Base-by-base conservation (phyloP, 1,140 invertebrate genomes). In the Trachymyrmex septentrionalis region DNA sequence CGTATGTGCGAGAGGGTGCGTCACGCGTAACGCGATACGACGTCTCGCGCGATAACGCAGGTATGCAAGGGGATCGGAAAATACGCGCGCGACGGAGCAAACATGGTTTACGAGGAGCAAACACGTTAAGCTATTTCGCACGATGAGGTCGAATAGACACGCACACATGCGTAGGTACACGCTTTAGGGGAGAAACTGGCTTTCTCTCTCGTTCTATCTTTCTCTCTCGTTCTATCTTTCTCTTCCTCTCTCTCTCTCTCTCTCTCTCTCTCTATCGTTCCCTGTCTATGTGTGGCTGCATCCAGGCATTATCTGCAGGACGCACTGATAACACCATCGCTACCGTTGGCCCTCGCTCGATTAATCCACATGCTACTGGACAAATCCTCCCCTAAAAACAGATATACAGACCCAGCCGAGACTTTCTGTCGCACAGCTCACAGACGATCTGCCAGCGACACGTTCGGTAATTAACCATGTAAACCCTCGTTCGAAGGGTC, bases 101-200 rank as follows among this genome's bases (percentile, higher is more conserved):
- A n/a, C n/a, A n/a, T 91, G 48, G 88, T 91, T 91, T 91, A 91
- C 88, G 89, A 91, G 89, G 81, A 90, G 89, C 89, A 90, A 90
- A 91, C 88, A 91, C 88, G 89, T 82, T 82, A 86, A 82, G 72
- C 76, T 82, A 81, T 91, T 90, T 90, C 77, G 82, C 86, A 63
- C 86, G 63, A 85, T 72, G 71, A 67, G 88, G 75, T 88, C 86
- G 86, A 77, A 88, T 87, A 75, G 78, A 76, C 78, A 67, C 80
- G 72, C 89, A 85, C 87, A 66, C 50, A 48, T 7, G 6, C 30
- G 38, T 21, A 38, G 12, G 24, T 21, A 61, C 27, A 30, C 55
- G 55, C 24, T n/a, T 71, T 30, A n/a, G 30, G 66, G 19, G 34
- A 30, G 34, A 59, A 16, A 57, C 30, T n/a, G 19, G 50, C n/a